Percentiles rank a stretch among this genome's conserved stretches.
Evolutionary conservation across 2,113 vertebrate genomes (phyloP).

Genomic region (Sylvia atricapilla): DNA sequence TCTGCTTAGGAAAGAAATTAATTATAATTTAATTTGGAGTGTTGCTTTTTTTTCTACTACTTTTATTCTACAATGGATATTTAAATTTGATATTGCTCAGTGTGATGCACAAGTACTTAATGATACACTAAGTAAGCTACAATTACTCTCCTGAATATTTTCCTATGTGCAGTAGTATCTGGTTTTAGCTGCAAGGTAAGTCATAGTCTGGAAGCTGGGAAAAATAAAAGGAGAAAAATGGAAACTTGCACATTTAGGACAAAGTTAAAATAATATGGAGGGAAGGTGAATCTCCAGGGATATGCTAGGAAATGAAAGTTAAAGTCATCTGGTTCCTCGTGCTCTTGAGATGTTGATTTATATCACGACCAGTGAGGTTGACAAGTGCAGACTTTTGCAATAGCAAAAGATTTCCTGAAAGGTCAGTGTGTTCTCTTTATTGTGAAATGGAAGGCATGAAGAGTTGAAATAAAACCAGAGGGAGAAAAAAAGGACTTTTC

Average conservation of each 20-base stretch:
- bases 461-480: neutral
- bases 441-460: neutral
- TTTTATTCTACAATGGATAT: neutral
- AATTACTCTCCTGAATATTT: neutral
- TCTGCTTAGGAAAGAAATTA: neutral
- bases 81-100: neutral
- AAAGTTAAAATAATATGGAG: conserved; percentile 38
- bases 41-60: neutral
- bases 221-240: neutral
- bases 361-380: neutral
- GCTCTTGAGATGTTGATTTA: conserved; percentile 1
- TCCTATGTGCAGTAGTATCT: neutral
- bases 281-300: conserved; percentile 1
- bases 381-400: conserved; percentile 16
- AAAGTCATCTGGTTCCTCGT: conserved; percentile 23
- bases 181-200: neutral
- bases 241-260: conserved; percentile 16
- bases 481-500: neutral
- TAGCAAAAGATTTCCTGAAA: neutral
- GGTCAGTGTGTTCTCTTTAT: neutral
- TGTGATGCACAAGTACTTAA: neutral
- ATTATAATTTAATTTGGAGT: neutral
- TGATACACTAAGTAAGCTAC: neutral
- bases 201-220: neutral
- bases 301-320: conserved; percentile 45